Percentiles rank a stretch among this genome's conserved stretches.
Evolutionary conservation across 1,140 invertebrate genomes (phyloP).

Genomic region (Platorchestia sp.): DNA sequence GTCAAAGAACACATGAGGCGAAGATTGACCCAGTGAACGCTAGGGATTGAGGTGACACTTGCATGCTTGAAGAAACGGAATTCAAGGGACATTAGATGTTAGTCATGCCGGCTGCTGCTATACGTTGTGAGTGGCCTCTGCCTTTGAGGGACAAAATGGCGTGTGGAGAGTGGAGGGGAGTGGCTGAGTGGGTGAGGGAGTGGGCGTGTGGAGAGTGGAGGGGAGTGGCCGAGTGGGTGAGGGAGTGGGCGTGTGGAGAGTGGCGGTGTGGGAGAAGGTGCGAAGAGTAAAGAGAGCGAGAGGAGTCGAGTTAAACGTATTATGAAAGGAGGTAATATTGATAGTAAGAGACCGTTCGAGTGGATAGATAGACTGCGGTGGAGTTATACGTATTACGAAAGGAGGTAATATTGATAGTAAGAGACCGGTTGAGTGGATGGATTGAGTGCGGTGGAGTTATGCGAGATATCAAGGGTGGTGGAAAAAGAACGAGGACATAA

Average conservation of each 20-base stretch:
- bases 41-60: not conserved
- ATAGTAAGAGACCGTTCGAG: not conserved
- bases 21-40: not conserved
- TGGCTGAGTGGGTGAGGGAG: not conserved
- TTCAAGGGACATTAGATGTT: not conserved
- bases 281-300: not conserved
- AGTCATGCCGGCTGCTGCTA: not conserved
- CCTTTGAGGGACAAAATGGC: conserved; percentile 1
- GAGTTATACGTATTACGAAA: no score
- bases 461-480: not conserved
- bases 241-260: not conserved
- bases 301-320: not conserved
- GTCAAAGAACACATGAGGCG: not conserved
- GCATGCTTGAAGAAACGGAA: not conserved
- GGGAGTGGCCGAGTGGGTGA: not conserved
- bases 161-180: conserved; percentile 16
- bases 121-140: not conserved
- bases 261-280: not conserved
- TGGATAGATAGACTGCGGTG: not conserved
- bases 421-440: not conserved
- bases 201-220: not conserved
- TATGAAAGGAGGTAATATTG: no score
- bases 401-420: no score
- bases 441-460: not conserved
- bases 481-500: not conserved